A percentile compares a stretch with the other conserved stretches of the same genome.
Conservation (phyloP, 2,888 invertebrate genomes). For the Calameuta pallipes region DNA sequence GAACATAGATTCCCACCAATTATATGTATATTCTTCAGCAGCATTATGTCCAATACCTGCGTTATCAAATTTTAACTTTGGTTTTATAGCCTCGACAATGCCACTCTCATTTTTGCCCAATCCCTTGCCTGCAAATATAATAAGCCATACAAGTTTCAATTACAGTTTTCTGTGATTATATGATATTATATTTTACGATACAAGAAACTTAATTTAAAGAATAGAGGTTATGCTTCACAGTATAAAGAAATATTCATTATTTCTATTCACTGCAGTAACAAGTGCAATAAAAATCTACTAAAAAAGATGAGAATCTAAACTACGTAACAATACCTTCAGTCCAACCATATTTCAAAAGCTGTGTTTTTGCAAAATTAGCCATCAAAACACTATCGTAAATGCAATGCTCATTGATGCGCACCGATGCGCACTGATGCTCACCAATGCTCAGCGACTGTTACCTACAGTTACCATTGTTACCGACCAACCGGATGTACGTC, state of each 20-base stretch:
- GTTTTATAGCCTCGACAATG: constrained; percentile 80
- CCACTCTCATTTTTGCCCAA: constrained; percentile 85
- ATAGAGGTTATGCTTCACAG: constrained; percentile 16
- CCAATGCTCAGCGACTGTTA: too few species aligned
- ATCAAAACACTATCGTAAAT: constrained; percentile 26
- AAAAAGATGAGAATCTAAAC: neutral
- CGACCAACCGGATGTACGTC: too few species aligned
- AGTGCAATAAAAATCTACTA: neutral
- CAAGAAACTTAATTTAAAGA: neutral
- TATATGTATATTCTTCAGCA: constrained; percentile 80
- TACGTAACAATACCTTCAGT: constrained; percentile 69
- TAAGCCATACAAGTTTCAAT: constrained; percentile 1
- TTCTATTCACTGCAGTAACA: neutral
- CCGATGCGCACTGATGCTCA: too few species aligned
- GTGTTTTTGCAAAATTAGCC: constrained; percentile 76
- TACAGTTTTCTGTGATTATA: neutral
- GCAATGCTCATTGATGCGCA: neutral
- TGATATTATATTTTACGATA: neutral
- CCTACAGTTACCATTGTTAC: too few species aligned
- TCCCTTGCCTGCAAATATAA: constrained; percentile 76
- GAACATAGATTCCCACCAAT: constrained; percentile 88
- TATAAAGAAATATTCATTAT: neutral
- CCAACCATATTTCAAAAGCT: constrained; percentile 84
- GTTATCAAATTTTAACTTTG: constrained; percentile 83
- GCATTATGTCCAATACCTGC: constrained; percentile 82